Evolutionary conservation across 2,888 invertebrate species (phyloP).

Genomic region (Sminthurides aquaticus): DNA sequence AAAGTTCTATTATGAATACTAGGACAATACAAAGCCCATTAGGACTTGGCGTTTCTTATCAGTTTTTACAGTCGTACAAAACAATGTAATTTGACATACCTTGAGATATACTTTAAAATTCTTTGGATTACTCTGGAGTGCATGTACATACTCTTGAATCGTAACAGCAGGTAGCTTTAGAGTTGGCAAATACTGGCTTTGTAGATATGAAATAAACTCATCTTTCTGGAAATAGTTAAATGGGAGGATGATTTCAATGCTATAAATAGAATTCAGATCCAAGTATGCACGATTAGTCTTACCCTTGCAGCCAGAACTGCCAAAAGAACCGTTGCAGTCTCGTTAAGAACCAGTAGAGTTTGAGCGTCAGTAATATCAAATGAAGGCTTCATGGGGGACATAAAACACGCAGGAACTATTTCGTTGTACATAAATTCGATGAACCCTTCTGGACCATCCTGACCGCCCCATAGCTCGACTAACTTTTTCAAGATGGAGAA

Average conservation of each 20-base stretch:
- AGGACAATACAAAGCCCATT: background rate
- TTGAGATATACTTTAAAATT: constrained; percentile 49
- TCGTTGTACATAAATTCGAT: constrained; percentile 51
- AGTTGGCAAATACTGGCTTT: constrained; percentile 48
- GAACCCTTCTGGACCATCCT: constrained; percentile 49
- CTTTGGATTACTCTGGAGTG: constrained; percentile 48
- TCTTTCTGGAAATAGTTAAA: constrained; percentile 46
- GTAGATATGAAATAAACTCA: constrained; percentile 48
- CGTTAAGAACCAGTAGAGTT: constrained; percentile 47
- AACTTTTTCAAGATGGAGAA: constrained; percentile 50
- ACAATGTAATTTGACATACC: no score
- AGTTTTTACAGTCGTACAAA: no score
- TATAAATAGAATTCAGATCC: no score
- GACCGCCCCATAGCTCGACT: constrained; percentile 50
- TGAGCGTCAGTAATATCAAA: constrained; percentile 53
- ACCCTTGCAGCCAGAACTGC: constrained; percentile 45
- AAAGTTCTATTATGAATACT: background rate
- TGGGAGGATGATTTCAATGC: background rate
- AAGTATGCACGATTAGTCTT: constrained; percentile 1
- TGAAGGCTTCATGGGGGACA: constrained; percentile 50
- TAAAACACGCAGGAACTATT: constrained; percentile 52
- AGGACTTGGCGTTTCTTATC: no score
- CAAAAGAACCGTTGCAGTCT: constrained; percentile 46
- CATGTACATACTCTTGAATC: constrained; percentile 48
- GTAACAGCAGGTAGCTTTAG: constrained; percentile 47